Evolutionary conservation across 2,113 vertebrate species (phyloP).

Genomic region (Eubucco bourcierii): DNA sequence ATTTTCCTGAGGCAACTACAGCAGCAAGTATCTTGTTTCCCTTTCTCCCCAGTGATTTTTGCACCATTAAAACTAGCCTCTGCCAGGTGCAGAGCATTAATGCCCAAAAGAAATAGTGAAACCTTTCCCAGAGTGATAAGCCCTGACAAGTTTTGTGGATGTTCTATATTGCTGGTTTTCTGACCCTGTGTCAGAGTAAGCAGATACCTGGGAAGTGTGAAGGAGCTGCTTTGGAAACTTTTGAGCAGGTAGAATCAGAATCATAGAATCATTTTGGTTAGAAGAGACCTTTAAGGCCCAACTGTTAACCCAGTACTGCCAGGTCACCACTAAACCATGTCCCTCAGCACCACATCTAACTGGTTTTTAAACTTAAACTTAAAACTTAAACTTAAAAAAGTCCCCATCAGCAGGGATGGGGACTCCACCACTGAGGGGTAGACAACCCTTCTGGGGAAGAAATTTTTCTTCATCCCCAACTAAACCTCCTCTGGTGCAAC

Average conservation of each 20-base stretch:
- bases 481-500: too few relatives aligned
- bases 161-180: not conserved
- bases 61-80: not conserved
- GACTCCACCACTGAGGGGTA: not conserved
- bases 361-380: not conserved
- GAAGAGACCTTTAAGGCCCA: not conserved
- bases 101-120: not conserved
- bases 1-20: not conserved
- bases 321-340: not conserved
- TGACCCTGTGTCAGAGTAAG: not conserved
- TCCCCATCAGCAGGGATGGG: not conserved
- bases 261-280: not conserved
- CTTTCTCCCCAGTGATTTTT: not conserved
- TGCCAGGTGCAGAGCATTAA: fast-evolving
- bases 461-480: too few relatives aligned
- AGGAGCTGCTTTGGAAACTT: not conserved
- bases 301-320: too few relatives aligned
- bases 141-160: not conserved
- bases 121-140: not conserved
- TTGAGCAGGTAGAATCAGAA: not conserved
- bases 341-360: not conserved
- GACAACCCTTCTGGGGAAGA: not conserved
- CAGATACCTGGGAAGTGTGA: not conserved
- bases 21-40: not conserved
- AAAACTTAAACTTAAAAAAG: too few relatives aligned